Evolutionary conservation across 2,888 invertebrate species (phyloP), one percentile per base, ranked within the genome.

Genomic region (Smittia sp.): DNA sequence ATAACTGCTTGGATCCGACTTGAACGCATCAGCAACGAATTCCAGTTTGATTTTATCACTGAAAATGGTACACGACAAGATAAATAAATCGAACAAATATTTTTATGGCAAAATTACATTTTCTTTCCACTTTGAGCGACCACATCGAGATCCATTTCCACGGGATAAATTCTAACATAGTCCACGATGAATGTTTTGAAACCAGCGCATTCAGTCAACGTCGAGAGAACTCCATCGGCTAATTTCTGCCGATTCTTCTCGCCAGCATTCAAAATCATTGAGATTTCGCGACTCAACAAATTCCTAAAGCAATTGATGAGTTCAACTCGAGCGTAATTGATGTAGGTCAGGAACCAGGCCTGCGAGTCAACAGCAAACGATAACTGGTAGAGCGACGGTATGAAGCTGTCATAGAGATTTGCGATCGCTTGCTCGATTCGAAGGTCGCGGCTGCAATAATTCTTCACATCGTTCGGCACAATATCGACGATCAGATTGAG

Each of bases 351-450:
- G 54, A 81, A 80, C n/a, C 74, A 76, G 0, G 82, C 79, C 1
- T 76, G 73, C 0, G 77, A 75, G 75, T 82, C 80, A 1, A 81
- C 78, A 1, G 76, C 81, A 67, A 85, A 83, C 24, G 91, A 79
- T 75, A 85, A 86, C 78, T 88, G 87, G 79, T 90, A 90, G 74
- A 95, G 79, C 76, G 86, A 85, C 13, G 91, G 89, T 76, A 93
- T 86, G 3, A 90, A 88, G 77, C 85, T 86, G 76, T 92, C 91
- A 81, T 95, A 95, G 76, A 92, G 86, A 75, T 86, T 86, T 75
- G 91, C 87, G 80, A 94, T 85, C 74, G 84, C 85, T 77, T 85
- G 82, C 75, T 85, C 82, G 77, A 90, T 86, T 76, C 86, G 85
- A 1, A 87, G 85, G 77, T 86, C 81, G 20, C 54, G 69, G 77